phyloP scores from a whole-genome alignment of 2,797 vertebrate species.

The Distichodus sexfasciatus region DNA sequence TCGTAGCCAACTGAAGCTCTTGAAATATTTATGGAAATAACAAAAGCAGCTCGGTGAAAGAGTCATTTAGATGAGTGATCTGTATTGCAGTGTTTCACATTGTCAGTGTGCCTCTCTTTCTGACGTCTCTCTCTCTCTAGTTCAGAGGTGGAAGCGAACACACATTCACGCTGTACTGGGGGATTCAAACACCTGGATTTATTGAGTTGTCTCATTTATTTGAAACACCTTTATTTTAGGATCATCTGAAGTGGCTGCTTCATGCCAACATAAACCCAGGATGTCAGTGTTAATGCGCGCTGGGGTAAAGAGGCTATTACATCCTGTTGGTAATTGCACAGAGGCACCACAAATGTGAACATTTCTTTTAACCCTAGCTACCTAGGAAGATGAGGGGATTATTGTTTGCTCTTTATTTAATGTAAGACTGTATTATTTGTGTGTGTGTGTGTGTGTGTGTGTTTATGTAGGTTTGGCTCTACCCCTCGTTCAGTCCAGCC shows the following conservation, averaged over 20 bases:
- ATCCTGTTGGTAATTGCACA: too few species aligned
- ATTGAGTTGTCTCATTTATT: not conserved
- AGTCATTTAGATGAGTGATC: not conserved
- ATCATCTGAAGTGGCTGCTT: not conserved
- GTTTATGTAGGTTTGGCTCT: conserved; percentile 68
- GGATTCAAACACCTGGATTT: conserved; percentile 8
- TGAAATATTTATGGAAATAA: conserved; percentile 28
- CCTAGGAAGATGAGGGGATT: too few species aligned
- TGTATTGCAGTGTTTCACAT: not conserved
- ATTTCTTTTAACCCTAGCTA: too few species aligned
- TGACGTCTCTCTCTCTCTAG: not conserved
- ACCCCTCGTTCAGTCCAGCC: conserved; percentile 74
- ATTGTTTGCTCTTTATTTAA: too few species aligned
- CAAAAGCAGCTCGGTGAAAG: not conserved
- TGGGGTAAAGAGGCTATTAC: too few species aligned
- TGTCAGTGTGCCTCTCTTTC: not conserved
- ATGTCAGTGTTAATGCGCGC: too few species aligned
- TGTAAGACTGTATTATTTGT: not conserved
- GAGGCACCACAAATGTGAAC: too few species aligned
- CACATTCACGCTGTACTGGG: not conserved
- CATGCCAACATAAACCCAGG: not conserved
- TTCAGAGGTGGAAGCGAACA: not conserved
- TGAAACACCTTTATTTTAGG: not conserved
- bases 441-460: conserved; percentile 10
- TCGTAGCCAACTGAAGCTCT: conserved; percentile 1